Conservation (phyloP, 2,113 vertebrate genomes). For the Sinocyclocheilus maitianheensis region DNA sequence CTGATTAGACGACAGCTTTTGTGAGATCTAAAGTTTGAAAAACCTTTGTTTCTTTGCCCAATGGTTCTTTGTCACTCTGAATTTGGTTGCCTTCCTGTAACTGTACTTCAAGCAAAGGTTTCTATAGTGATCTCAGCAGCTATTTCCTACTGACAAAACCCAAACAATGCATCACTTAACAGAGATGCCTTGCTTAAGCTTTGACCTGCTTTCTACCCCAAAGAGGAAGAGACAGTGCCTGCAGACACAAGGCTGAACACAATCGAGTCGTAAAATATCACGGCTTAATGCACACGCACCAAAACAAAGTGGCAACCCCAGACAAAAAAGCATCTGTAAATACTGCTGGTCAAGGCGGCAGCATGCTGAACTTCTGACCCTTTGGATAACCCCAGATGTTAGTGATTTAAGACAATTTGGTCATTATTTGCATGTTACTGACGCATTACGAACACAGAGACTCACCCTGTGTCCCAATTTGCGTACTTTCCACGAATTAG, state of each 20-base stretch:
- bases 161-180: conserved; percentile 72
- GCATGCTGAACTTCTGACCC: conserved; percentile 74
- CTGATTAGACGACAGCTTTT: background rate
- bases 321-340: conserved; percentile 61
- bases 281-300: conserved; percentile 65
- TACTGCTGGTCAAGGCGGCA: conserved; percentile 66
- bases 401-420: conserved; percentile 67
- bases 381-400: conserved; percentile 56
- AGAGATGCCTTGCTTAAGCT: conserved; percentile 71
- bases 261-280: conserved; percentile 71
- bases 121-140: conserved; percentile 61
- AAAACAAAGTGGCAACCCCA: conserved; percentile 59
- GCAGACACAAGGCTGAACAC: conserved; percentile 56
- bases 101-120: conserved; percentile 62
- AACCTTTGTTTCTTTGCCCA: background rate
- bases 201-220: conserved; percentile 73
- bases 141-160: conserved; percentile 66
- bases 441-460: conserved; percentile 16
- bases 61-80: conserved; percentile 25
- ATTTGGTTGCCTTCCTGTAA: conserved; percentile 56
- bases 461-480: background rate
- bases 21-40: background rate
- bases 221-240: conserved; percentile 46
- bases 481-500: background rate
- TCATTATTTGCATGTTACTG: conserved; percentile 56